These are phyloP conservation scores for Aspidiotus destructor DNA, from an alignment of 2,888 invertebrate genomes.

Conservation along the genomic window DNA sequence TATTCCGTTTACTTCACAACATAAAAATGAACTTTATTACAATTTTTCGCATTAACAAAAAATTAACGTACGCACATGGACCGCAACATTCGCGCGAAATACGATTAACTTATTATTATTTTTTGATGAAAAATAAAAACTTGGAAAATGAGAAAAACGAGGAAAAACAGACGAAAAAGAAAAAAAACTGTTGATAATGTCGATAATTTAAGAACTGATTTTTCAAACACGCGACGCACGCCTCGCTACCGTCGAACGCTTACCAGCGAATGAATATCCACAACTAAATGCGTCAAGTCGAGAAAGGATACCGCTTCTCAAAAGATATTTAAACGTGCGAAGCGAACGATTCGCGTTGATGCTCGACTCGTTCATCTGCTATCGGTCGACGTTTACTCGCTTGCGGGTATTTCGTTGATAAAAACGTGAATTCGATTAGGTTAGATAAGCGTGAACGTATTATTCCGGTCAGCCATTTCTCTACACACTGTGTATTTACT, in stretches of 20 bases:
- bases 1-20: no score
- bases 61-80: no score
- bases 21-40: no score
- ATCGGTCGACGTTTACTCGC: not conserved
- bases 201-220: not conserved
- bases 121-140: not conserved
- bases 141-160: not conserved
- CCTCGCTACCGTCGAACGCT: not conserved
- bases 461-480: slow-evolving; percentile 1
- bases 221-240: no score
- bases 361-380: slow-evolving; percentile 1
- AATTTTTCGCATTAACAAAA: no score
- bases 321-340: slow-evolving; percentile 2
- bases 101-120: no score
- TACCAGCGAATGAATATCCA: not conserved
- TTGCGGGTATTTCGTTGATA: slow-evolving; percentile 4
- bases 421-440: slow-evolving; percentile 1
- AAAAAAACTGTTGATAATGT: slow-evolving; percentile 4
- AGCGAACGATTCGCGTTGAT: slow-evolving; percentile 2
- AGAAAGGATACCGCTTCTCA: slow-evolving; percentile 1
- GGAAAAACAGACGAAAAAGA: not conserved
- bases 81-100: no score
- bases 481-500: not conserved
- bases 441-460: slow-evolving; percentile 1
- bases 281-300: not conserved